Percentiles rank a stretch among this genome's conserved stretches.
phyloP scores from a whole-genome alignment of 1,140 invertebrate genomes.

The Drosophila novamexicana region DNA sequence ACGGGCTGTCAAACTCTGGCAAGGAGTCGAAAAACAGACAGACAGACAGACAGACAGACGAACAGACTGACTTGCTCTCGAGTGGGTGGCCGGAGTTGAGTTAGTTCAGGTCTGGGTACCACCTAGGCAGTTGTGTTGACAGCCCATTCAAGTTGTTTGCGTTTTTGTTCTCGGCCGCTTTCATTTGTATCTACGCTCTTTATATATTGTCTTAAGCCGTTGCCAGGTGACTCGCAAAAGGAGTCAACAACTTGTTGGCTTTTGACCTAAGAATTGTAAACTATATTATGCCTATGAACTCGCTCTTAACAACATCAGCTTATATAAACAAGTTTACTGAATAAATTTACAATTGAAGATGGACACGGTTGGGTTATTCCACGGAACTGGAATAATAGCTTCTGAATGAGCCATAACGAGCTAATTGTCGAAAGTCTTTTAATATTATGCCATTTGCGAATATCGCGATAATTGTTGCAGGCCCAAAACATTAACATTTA shows the following conservation, averaged over 20 bases:
- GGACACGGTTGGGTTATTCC: neutral
- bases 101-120: constrained; percentile 40
- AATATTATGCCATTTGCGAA: no score
- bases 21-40: constrained; percentile 43
- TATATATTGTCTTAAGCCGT: constrained; percentile 16
- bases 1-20: constrained; percentile 44
- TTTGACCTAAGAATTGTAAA: constrained; percentile 55
- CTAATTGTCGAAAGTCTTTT: neutral
- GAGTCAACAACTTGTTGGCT: constrained; percentile 48
- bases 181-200: constrained; percentile 33
- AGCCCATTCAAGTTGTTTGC: constrained; percentile 60
- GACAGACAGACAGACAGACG: constrained; percentile 2
- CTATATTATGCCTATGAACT: constrained; percentile 12
- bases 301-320: neutral
- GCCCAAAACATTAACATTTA: no score
- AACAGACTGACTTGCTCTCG: constrained; percentile 27
- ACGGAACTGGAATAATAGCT: no score
- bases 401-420: neutral
- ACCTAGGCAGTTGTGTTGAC: constrained; percentile 41
- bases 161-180: constrained; percentile 27
- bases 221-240: constrained; percentile 35
- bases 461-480: no score
- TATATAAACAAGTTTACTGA: neutral
- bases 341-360: neutral
- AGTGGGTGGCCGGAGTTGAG: constrained; percentile 13